Evolutionary conservation across 2,888 invertebrate genomes (phyloP).

Genomic region (Acronicta leporina): DNA sequence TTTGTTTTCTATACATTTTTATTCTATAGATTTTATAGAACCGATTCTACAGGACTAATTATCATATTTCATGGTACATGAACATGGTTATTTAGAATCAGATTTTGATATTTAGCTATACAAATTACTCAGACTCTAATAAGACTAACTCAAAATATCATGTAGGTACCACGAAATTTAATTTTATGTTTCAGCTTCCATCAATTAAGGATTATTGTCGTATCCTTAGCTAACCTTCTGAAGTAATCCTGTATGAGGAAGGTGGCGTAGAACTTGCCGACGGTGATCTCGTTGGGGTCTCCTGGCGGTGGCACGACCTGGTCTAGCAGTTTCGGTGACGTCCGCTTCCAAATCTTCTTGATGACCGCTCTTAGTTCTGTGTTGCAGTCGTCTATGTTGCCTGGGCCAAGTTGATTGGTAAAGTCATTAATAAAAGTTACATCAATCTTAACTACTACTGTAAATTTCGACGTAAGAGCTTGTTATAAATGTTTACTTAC

Average conservation of each 20-base stretch:
- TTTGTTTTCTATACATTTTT: neutral
- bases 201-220: slow-evolving; percentile 6
- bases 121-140: too few species aligned
- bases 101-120: too few species aligned
- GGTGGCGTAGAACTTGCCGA: slow-evolving; percentile 99
- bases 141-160: neutral
- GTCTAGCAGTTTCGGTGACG: slow-evolving; percentile 97
- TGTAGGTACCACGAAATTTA: neutral
- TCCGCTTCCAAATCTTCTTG: slow-evolving; percentile 99
- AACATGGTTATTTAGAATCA: neutral
- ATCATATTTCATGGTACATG: slow-evolving; percentile 3
- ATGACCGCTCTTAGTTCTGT: slow-evolving; percentile 97
- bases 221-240: slow-evolving; percentile 89
- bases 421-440: neutral
- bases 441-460: too few species aligned
- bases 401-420: slow-evolving; percentile 54
- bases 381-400: slow-evolving; percentile 98
- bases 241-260: slow-evolving; percentile 99
- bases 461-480: too few species aligned
- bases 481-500: too few species aligned
- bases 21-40: neutral
- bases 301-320: slow-evolving; percentile 99
- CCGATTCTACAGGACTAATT: neutral
- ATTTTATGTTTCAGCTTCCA: neutral
- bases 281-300: slow-evolving; percentile 99